Conservation (phyloP, 1,140 invertebrate genomes). For the Drosophila nasuta region DNA sequence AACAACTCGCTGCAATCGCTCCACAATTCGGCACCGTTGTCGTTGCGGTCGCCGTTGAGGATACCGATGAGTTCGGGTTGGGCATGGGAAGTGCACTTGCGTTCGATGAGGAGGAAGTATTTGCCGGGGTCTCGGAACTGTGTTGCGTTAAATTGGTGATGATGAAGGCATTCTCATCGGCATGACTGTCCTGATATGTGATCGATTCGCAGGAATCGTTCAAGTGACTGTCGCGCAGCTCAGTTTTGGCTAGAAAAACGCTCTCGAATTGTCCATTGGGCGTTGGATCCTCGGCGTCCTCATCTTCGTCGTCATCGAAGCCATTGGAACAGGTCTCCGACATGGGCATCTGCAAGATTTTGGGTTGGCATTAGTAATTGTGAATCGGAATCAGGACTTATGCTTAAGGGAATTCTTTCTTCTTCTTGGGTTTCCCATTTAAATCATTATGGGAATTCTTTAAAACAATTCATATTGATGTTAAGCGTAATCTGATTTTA, state of each 20-base stretch:
- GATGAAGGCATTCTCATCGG: constrained; percentile 12
- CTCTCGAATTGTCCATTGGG: constrained; percentile 31
- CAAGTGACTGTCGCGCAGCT: constrained; percentile 29
- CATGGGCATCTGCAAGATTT: constrained; percentile 12
- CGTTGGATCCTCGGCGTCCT: not conserved
- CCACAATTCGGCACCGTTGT: not conserved
- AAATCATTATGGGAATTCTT: not conserved
- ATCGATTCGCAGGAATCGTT: constrained; percentile 8
- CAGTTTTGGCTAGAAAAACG: constrained; percentile 45
- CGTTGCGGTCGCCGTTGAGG: not conserved
- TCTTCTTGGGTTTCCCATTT: too few species aligned
- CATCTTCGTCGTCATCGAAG: constrained; percentile 18
- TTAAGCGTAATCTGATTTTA: too few species aligned
- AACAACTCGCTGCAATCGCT: not conserved
- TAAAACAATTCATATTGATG: too few species aligned
- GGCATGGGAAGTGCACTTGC: not conserved
- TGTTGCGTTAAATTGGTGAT: constrained; percentile 6
- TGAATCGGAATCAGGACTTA: too few species aligned
- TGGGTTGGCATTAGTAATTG: too few species aligned
- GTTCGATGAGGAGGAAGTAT: not conserved
- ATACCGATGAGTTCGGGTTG: not conserved
- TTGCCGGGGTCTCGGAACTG: too few species aligned
- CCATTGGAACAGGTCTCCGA: not conserved
- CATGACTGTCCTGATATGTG: not conserved
- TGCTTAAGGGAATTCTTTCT: too few species aligned